Conservation (phyloP, 1,140 invertebrate species). For the Pseudobourletiella spinata region DNA sequence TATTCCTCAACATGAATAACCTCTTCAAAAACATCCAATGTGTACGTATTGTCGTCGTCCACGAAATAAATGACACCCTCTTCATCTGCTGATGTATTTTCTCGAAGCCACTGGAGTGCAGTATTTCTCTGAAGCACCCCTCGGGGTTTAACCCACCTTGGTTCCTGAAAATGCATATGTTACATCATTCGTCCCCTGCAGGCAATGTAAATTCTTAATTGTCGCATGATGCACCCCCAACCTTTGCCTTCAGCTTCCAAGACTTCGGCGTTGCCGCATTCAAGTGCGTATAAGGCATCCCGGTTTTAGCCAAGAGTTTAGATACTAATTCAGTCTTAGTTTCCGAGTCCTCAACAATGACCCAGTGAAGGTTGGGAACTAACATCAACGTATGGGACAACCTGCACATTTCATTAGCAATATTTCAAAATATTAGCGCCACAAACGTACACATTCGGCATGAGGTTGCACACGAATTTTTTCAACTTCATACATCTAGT, state of each 20-base stretch:
- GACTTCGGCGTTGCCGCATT: constrained; percentile 58
- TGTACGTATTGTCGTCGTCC: constrained; percentile 97
- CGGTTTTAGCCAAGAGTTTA: constrained; percentile 64
- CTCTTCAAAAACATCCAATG: constrained; percentile 79
- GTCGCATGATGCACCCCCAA: too few relatives aligned
- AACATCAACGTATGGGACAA: constrained; percentile 81
- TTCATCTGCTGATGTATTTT: constrained; percentile 42
- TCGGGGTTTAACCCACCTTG: constrained; percentile 81
- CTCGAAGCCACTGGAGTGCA: constrained; percentile 75
- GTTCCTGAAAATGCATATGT: too few relatives aligned
- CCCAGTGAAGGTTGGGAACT: constrained; percentile 89
- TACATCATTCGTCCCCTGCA: too few relatives aligned
- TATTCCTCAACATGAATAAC: constrained; percentile 43
- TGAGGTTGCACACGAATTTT: neutral
- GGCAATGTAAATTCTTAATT: neutral
- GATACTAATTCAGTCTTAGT: constrained; percentile 66
- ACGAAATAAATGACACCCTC: constrained; percentile 90
- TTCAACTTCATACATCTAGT: constrained; percentile 7
- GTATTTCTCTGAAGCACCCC: constrained; percentile 91
- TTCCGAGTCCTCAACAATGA: constrained; percentile 81
- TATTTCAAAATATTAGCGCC: neutral
- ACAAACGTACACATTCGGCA: neutral
- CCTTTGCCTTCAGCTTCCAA: constrained; percentile 55
- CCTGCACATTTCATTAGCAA: constrained; percentile 43
- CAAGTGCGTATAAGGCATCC: constrained; percentile 68